Base-by-base conservation (phyloP, 2,113 vertebrate genomes). In the Columbina picui region DNA sequence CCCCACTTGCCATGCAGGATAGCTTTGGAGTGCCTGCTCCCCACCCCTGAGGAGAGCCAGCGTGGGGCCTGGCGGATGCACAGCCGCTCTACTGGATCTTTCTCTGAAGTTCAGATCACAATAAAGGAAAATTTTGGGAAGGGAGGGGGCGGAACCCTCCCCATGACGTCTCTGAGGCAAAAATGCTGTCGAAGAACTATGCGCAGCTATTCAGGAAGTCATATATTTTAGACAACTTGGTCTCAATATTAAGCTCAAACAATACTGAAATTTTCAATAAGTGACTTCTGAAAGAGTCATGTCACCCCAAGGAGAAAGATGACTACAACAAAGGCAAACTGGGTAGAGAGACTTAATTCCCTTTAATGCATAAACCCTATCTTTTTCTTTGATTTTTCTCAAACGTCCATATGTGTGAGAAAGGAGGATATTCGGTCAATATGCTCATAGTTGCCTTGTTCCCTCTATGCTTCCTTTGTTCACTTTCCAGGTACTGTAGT, bases 121-220 rank as follows among this genome's bases (percentile, higher is more conserved):
- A 82, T 70, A 96, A 93, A 67, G 61, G 45, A 95, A 95, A 89
- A 76, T 68, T 85, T 90, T 95, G 78, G 52, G 89, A 64, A 90
- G 82, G 73, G 4, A 29, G 49, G 32, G 39, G 39, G 55, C 69
- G 32, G 96, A 50, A 39, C 71, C 77, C 49, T 38, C 91, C 45
- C 78, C 64, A 8, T 67, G 87, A 94, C 6, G 23, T 82, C 53
- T 89, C 83, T 84, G 64, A 94, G 49, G 67, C 65, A 94, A 90
- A 94, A 88, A 74, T 61, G 20, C 92, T 97, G 84, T 69, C 92
- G 94, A 92, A 94, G 75, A 78, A 13, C 55, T 92, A 71, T 70
- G 81, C 84, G 57, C 69, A 92, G n/a, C 95, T 97, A 73, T 83
- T 92, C 81, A 96, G 94, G 91, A 97, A 96, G 83, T 93, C 79